These are phyloP conservation scores for Bellardia bayeri DNA, from an alignment of 2,888 invertebrate genomes.

Conservation along the genomic window DNA sequence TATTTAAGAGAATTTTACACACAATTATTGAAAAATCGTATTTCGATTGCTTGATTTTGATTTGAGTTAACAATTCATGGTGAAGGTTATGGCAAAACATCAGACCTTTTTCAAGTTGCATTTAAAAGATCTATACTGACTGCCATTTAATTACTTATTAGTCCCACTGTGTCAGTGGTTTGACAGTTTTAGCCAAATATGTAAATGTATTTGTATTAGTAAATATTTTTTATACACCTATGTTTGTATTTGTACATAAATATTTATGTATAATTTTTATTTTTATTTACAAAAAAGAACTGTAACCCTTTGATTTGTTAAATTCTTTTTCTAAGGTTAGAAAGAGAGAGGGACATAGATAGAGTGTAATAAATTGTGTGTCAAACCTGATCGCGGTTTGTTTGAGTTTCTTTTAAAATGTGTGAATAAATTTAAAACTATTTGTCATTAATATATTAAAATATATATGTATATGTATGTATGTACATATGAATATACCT, in stretches of 20 bases:
- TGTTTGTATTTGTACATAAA: conserved; percentile 6
- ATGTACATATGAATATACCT: too few species aligned
- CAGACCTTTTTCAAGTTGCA: too few species aligned
- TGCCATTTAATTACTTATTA: too few species aligned
- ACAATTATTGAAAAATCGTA: too few species aligned
- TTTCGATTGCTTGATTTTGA: too few species aligned
- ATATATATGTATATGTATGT: background rate
- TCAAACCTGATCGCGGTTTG: background rate
- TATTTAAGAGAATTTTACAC: too few species aligned
- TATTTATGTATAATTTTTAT: conserved; percentile 1
- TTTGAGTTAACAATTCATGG: too few species aligned
- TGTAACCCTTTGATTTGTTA: conserved; percentile 7
- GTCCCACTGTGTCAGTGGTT: conserved; percentile 8
- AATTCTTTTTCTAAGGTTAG: background rate
- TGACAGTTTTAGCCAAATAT: conserved; percentile 57
- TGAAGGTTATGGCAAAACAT: too few species aligned
- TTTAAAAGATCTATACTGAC: too few species aligned
- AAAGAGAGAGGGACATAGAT: too few species aligned
- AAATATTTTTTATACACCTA: background rate
- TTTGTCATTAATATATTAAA: background rate
- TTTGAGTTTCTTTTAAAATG: background rate
- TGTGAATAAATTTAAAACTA: background rate
- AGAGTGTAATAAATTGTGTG: background rate
- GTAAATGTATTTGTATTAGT: conserved; percentile 14
- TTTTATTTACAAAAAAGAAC: background rate